Conservation (phyloP, 2,888 invertebrate species). For the Acrocyrtus sp. region DNA sequence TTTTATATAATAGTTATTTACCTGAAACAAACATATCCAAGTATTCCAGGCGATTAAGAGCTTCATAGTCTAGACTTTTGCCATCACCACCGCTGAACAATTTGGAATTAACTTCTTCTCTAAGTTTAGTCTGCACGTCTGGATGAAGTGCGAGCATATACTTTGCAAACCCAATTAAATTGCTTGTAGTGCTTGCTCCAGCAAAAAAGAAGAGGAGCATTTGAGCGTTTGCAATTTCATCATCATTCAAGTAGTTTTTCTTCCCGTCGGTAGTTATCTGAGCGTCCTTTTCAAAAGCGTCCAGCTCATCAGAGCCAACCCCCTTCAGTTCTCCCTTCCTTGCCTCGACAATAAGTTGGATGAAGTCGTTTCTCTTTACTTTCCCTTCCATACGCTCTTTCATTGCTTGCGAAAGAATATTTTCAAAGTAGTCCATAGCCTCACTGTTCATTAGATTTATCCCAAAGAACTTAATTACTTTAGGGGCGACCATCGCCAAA, state of each 20-base stretch:
- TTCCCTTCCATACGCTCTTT: constrained; percentile 25
- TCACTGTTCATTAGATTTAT: constrained; percentile 4
- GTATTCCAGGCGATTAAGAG: constrained; percentile 7
- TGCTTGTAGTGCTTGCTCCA: constrained; percentile 29
- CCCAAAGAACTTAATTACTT: not conserved
- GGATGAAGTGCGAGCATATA: constrained; percentile 44
- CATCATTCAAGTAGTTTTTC: not conserved
- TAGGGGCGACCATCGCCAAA: constrained; percentile 11
- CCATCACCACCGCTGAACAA: not conserved
- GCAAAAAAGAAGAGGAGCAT: constrained; percentile 32
- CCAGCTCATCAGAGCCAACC: constrained; percentile 30
- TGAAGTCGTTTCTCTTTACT: constrained; percentile 44
- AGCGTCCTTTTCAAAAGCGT: constrained; percentile 52
- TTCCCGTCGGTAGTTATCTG: constrained; percentile 9
- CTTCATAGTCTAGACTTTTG: constrained; percentile 22
- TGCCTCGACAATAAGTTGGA: constrained; percentile 49
- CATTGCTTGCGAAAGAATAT: constrained; percentile 13
- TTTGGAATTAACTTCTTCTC: constrained; percentile 19
- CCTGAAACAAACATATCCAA: constrained; percentile 32
- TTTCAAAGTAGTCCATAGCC: constrained; percentile 2
- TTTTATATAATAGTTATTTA: no score
- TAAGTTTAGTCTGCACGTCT: constrained; percentile 40
- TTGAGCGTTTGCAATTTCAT: constrained; percentile 10
- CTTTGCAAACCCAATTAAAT: constrained; percentile 21
- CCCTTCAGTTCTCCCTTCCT: constrained; percentile 36